Evolutionary conservation across 30 jellyfish, hydroid and myxozoan genomes (phyloP).

Genomic region (Pelagia noctiluca): DNA sequence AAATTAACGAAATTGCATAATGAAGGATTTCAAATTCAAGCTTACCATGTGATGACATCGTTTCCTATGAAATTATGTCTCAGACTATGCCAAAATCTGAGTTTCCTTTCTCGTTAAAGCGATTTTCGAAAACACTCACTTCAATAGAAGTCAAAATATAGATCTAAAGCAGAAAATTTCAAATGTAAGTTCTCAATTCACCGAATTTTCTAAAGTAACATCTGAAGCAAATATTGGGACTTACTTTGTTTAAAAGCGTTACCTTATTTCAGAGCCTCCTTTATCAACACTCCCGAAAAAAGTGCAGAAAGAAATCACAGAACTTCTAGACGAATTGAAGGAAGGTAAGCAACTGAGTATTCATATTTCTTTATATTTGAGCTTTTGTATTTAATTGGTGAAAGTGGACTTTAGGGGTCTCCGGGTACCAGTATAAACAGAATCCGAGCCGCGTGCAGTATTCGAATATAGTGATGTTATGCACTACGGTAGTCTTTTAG

Average conservation of each 20-base stretch:
- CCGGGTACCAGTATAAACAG: too few species aligned
- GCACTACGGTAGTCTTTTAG: background rate
- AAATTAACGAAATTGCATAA: too few species aligned
- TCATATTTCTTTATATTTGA: too few species aligned
- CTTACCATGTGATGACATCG: too few species aligned
- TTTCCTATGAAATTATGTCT: too few species aligned
- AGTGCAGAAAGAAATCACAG: constrained; percentile 33
- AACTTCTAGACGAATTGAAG: constrained; percentile 36
- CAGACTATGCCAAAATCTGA: background rate
- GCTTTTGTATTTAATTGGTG: too few species aligned
- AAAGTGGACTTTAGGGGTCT: too few species aligned
- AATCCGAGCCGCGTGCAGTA: background rate
- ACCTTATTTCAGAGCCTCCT: constrained; percentile 55
- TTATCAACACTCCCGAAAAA: constrained; percentile 47
- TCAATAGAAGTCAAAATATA: background rate
- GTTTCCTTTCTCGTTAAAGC: background rate
- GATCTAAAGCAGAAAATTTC: too few species aligned
- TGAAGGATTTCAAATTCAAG: too few species aligned
- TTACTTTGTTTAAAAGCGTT: background rate
- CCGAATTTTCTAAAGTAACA: background rate
- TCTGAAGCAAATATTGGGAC: background rate
- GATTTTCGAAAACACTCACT: background rate
- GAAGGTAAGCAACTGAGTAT: constrained; percentile 53
- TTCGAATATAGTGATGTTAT: background rate
- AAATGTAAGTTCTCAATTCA: too few species aligned